Conservation (phyloP, 2,113 vertebrate genomes). For the Crypturellus undulatus region DNA sequence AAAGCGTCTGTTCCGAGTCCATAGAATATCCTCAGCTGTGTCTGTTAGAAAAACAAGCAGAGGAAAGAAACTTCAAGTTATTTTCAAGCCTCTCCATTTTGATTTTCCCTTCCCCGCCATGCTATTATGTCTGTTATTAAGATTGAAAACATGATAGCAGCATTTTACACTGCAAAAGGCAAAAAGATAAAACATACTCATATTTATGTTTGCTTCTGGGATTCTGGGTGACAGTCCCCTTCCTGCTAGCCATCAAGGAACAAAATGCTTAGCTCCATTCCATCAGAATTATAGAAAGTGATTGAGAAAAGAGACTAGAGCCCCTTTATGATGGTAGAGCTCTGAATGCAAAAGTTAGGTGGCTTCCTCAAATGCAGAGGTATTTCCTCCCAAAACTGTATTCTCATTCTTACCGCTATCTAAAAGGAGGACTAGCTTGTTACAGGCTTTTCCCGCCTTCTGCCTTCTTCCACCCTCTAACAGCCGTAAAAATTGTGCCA, state of each 20-base stretch:
- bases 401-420: fast-evolving
- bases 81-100: neutral
- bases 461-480: neutral
- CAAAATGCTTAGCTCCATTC: neutral
- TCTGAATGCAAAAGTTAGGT: neutral
- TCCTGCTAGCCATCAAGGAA: neutral
- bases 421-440: neutral
- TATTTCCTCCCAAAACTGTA: neutral
- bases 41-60: neutral
- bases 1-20: conserved; percentile 19
- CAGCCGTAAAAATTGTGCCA: neutral
- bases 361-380: neutral
- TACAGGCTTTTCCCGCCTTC: neutral
- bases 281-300: neutral
- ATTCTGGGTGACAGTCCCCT: neutral
- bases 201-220: neutral
- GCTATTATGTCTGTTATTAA: neutral
- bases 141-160: neutral
- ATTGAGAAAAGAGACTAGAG: neutral
- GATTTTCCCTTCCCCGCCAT: neutral
- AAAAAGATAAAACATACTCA: neutral
- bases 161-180: neutral
- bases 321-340: neutral
- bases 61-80: neutral
- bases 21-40: neutral